A percentile compares a stretch with the other conserved stretches of the same genome.
Evolutionary conservation across 2,888 invertebrate species (phyloP).

Genomic region (Dolichopus griseipennis): DNA sequence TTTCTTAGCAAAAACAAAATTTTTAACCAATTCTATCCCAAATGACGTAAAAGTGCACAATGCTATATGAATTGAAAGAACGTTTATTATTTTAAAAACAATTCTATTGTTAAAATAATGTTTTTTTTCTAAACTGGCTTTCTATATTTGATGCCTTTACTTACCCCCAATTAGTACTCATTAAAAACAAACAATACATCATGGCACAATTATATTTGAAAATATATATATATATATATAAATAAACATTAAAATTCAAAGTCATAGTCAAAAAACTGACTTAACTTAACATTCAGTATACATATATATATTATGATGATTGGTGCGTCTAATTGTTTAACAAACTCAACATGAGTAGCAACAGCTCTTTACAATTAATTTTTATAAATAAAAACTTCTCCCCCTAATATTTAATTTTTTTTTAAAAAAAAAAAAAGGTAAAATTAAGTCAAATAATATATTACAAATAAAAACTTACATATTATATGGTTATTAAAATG

Average conservation of each 20-base stretch:
- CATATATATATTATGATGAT: no score
- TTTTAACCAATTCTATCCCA: no score
- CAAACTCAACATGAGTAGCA: background rate
- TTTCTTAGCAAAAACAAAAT: no score
- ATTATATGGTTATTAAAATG: background rate
- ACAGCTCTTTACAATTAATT: no score
- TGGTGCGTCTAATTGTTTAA: background rate
- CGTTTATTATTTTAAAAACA: background rate
- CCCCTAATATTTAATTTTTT: background rate
- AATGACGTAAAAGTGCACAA: no score
- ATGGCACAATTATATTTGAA: background rate
- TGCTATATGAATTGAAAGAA: no score
- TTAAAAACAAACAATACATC: background rate
- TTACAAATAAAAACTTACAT: background rate
- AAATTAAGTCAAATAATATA: background rate
- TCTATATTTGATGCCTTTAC: background rate
- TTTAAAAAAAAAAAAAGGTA: background rate
- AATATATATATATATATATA: background rate
- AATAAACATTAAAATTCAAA: no score
- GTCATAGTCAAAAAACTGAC: background rate
- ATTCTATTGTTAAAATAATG: background rate
- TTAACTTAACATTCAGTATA: background rate
- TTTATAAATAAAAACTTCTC: background rate
- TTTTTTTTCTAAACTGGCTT: background rate
- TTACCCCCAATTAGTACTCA: background rate